Conservation (phyloP, 35 echinoderm and acorn worm species). For the Diadema setosum region DNA sequence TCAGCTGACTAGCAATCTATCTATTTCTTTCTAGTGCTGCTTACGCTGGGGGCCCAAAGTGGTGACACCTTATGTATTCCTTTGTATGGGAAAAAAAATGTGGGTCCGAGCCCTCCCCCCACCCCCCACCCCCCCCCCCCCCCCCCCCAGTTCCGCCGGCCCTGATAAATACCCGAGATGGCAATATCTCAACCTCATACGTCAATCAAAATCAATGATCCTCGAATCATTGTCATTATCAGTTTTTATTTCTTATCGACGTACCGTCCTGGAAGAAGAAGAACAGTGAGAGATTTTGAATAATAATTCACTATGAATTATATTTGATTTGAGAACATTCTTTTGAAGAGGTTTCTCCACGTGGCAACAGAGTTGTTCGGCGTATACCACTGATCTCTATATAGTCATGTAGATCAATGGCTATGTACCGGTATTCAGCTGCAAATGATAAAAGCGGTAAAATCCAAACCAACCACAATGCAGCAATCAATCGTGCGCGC, state of each 20-base stretch:
- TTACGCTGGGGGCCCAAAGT: too few relatives aligned
- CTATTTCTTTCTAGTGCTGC: too few relatives aligned
- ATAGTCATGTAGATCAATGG: too few relatives aligned
- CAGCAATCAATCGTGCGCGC: too few relatives aligned
- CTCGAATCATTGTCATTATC: background rate
- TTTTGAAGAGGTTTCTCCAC: too few relatives aligned
- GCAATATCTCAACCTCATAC: background rate
- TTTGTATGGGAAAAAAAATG: background rate
- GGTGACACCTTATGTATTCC: background rate
- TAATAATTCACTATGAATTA: background rate
- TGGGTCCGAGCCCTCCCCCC: background rate
- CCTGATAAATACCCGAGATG: background rate
- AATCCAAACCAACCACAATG: too few relatives aligned
- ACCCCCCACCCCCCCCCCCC: background rate
- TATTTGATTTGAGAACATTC: too few relatives aligned
- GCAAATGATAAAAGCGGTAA: too few relatives aligned
- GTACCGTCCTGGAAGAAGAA: background rate
- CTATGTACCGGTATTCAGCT: too few relatives aligned
- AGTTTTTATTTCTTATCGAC: background rate
- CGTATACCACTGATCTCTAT: too few relatives aligned
- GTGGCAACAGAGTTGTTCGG: too few relatives aligned
- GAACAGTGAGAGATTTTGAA: background rate
- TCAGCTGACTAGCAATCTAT: too few relatives aligned
- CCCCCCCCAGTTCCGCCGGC: background rate
- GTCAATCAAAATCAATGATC: background rate